Conservation (phyloP, 2,797 vertebrate species). For the Gymnopithys bicolor region DNA sequence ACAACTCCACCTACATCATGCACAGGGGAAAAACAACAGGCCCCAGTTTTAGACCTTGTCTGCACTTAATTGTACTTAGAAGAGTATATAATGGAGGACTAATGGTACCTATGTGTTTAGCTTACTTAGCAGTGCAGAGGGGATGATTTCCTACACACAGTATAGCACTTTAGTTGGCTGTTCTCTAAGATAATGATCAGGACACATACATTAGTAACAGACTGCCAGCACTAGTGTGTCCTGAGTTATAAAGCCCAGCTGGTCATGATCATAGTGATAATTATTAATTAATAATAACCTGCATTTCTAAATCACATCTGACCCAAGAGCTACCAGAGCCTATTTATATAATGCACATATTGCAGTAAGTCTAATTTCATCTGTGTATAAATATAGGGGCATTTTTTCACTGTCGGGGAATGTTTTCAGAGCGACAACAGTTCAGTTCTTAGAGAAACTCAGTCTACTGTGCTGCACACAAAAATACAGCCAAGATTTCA, state of each 20-base stretch:
- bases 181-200: constrained; percentile 22
- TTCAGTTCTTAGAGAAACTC: not conserved
- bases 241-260: constrained; percentile 24
- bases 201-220: constrained; percentile 28
- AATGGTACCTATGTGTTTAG: constrained; percentile 42
- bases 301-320: not conserved
- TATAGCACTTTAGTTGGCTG: not conserved
- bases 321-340: not conserved
- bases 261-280: not conserved
- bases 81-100: constrained; percentile 45
- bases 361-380: not conserved
- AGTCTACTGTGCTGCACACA: not conserved
- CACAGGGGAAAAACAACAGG: constrained; percentile 54
- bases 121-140: constrained; percentile 19
- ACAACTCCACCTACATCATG: constrained; percentile 10
- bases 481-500: not conserved
- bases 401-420: not conserved
- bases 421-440: not conserved
- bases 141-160: not conserved
- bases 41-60: constrained; percentile 39
- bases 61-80: constrained; percentile 55
- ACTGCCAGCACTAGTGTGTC: not conserved
- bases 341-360: not conserved
- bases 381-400: not conserved
- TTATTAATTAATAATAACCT: constrained; percentile 28